Evolutionary conservation across 2,113 vertebrate genomes (phyloP).

Genomic region (Rousettus leschenaultii): DNA sequence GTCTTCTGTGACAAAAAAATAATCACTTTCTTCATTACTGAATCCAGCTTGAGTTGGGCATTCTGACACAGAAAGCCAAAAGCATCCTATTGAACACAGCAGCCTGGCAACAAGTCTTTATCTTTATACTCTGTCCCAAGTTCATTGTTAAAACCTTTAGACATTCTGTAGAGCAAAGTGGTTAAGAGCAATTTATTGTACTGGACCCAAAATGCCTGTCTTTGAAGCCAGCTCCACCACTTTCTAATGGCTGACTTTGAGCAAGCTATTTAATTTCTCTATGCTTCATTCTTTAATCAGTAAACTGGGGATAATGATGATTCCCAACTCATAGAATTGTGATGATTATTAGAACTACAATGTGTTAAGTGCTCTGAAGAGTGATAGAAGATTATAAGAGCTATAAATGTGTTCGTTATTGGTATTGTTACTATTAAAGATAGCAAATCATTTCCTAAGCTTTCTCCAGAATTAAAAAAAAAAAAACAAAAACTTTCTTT

Average conservation of each 20-base stretch:
- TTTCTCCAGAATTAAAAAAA: background rate
- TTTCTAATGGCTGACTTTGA: background rate
- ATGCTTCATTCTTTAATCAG: background rate
- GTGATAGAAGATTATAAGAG: background rate
- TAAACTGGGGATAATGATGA: background rate
- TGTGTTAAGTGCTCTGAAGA: background rate
- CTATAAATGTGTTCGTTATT: background rate
- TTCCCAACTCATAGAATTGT: background rate
- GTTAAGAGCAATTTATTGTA: background rate
- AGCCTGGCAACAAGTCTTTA: background rate
- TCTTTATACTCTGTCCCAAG: background rate
- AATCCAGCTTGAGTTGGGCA: background rate
- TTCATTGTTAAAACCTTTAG: background rate
- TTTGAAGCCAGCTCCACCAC: background rate
- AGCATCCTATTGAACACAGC: background rate
- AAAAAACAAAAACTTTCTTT: background rate
- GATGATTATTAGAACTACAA: background rate
- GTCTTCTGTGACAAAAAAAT: background rate
- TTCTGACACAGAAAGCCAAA: background rate
- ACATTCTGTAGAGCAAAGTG: background rate
- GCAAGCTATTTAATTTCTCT: background rate
- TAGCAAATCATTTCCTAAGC: background rate
- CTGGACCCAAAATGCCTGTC: background rate
- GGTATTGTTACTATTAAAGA: slow-evolving; percentile 3
- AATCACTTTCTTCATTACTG: background rate